phyloP scores from a whole-genome alignment of 2,888 invertebrate species.

The Scaeva pyrastri region DNA sequence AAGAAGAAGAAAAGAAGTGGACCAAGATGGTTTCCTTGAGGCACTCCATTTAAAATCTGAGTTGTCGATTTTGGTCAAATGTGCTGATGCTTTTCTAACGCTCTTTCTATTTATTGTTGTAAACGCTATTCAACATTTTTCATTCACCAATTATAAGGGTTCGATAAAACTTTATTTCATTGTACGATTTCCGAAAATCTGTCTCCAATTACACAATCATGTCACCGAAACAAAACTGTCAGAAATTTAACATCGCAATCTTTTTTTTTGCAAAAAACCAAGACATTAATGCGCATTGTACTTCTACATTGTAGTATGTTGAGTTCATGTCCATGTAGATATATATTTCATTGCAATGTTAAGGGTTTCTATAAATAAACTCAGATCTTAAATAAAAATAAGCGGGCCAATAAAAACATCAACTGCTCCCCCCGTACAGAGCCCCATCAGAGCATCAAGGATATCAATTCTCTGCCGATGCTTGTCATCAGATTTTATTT shows the following conservation, averaged over 20 bases:
- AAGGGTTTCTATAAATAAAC: background rate
- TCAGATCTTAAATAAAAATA: background rate
- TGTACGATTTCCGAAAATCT: no score
- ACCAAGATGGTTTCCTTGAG: no score
- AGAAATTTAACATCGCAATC: slow-evolving; percentile 1
- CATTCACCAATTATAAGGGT: background rate
- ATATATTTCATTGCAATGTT: background rate
- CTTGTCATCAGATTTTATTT: slow-evolving; percentile 26
- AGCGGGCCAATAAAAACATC: slow-evolving; percentile 28
- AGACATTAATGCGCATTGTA: no score
- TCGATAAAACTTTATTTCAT: no score
- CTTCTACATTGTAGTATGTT: no score
- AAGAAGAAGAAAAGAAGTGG: no score
- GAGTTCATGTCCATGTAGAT: no score
- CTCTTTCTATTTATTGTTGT: no score
- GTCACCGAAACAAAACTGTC: slow-evolving; percentile 7
- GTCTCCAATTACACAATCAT: slow-evolving; percentile 2
- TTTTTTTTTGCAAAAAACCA: background rate
- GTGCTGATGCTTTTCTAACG: no score
- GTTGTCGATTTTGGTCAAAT: no score
- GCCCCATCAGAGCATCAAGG: background rate
- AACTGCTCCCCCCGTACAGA: background rate
- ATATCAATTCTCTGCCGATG: background rate
- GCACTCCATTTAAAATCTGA: no score
- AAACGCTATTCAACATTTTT: no score